These are phyloP conservation scores for Carettochelys insculpta DNA, from an alignment of 2,113 vertebrate genomes.

Conservation along the genomic window DNA sequence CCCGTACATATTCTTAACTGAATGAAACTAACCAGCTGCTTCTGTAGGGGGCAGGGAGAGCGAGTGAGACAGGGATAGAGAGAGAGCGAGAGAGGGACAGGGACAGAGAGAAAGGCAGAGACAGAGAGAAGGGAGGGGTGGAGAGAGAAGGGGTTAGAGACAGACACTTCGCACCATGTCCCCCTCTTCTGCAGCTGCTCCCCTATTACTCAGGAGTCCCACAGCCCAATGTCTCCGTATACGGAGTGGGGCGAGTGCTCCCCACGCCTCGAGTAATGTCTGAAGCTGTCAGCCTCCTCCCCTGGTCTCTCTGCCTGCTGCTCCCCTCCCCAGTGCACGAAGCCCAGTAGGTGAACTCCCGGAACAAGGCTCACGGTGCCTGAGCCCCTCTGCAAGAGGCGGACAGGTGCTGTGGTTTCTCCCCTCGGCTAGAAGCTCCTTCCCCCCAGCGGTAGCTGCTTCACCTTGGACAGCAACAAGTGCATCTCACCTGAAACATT, in stretches of 20 bases:
- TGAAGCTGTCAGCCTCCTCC: conserved; percentile 38
- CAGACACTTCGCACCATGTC: conserved; percentile 33
- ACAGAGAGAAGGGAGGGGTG: conserved; percentile 60
- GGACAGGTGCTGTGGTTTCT: background rate
- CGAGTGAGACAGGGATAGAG: conserved; percentile 53
- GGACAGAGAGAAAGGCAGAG: conserved; percentile 61
- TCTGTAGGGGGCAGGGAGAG: conserved; percentile 70
- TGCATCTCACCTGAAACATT: conserved; percentile 90
- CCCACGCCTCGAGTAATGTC: background rate
- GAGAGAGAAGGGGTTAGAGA: conserved; percentile 77
- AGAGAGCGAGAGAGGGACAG: conserved; percentile 59
- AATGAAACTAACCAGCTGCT: conserved; percentile 82
- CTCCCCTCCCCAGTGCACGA: background rate
- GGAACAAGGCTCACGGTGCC: conserved; percentile 31
- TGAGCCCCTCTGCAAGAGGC: background rate
- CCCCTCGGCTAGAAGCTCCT: conserved; percentile 31
- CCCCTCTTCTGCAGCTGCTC: conserved; percentile 59
- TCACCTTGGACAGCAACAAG: background rate
- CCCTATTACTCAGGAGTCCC: conserved; percentile 50
- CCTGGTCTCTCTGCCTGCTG: background rate
- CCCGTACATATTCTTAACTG: conserved; percentile 50
- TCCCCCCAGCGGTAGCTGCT: conserved; percentile 1
- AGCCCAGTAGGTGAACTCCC: background rate
- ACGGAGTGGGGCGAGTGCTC: background rate
- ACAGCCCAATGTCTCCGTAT: background rate